Evolutionary conservation across 2,888 invertebrate species (phyloP), one percentile per base, ranked within the genome.

Genomic region (Cataglyphis rosenhaueri): DNA sequence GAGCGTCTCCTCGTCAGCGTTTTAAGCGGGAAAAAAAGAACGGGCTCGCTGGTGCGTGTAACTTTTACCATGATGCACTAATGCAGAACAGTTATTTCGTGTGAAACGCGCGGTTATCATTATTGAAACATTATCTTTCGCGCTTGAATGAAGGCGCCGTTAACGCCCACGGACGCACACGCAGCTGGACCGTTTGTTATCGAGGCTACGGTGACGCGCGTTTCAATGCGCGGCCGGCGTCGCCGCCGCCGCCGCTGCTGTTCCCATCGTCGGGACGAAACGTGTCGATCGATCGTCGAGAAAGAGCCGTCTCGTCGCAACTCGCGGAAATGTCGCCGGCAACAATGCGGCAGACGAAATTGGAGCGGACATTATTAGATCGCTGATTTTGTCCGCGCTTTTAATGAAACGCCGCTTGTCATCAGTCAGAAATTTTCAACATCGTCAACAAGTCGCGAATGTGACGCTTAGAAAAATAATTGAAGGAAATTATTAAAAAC

Each of bases 41-140:
- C 15, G 35, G 18, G 35, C 18, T 35, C 25, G 59, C 44, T 57
- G 73, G 32, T 21, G 76, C 76, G 12, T 52, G 32, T 32, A 71
- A 71, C 59, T 71, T n/a, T 59, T 18, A 25, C 4, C 76, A n/a
- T 3, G 38, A 12, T 3, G 57, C 29, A 44, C 8, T 52, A 6
- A 8, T 25, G n/a, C n/a, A 10, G 35, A 55, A 71, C 44, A 71
- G 71, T 71, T 71, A 59, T 71, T 71, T 71, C 59, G 71, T 48
- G 18, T n/a, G 52, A 52, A 59, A 59, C 71, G 59, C 44, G 59
- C 15, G 62, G 74, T 71, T 79, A 79, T 79, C 78, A 66, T 79
- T 79, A 79, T 70, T 70, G 73, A 71, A 71, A 61, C 78, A 79
- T 79, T 79, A 79, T 79, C 78, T 79, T 71, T 79, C 78, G 78